These are phyloP conservation scores for Gorsachius goisagi DNA, from an alignment of 2,113 vertebrate species.

Conservation along the genomic window DNA sequence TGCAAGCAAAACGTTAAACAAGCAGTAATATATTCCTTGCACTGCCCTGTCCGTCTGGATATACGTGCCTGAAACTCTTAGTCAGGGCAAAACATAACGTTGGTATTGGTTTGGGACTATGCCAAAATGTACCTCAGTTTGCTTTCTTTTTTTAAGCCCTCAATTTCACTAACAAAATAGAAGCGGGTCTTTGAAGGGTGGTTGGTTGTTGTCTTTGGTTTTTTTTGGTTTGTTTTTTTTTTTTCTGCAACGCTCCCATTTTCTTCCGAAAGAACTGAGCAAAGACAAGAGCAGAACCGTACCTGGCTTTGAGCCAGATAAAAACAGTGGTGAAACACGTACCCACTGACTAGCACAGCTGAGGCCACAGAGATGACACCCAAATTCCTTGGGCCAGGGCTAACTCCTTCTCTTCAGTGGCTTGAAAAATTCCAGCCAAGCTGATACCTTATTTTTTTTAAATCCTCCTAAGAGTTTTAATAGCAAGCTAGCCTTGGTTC, in stretches of 20 bases:
- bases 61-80: background rate
- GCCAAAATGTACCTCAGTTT: background rate
- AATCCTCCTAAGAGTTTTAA: background rate
- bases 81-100: background rate
- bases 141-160: background rate
- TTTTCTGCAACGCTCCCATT: background rate
- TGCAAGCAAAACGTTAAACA: background rate
- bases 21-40: background rate
- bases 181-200: background rate
- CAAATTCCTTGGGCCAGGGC: background rate
- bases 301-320: background rate
- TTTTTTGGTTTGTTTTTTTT: background rate
- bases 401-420: background rate
- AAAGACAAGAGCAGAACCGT: background rate
- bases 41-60: background rate
- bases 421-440: background rate
- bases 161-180: background rate
- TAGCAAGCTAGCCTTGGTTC: background rate
- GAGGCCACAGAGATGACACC: background rate
- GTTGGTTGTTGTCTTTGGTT: background rate
- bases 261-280: background rate
- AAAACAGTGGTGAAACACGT: background rate
- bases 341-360: background rate
- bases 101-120: background rate
- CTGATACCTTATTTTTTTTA: rapidly evolving